Evolutionary conservation across 2,797 vertebrate species (phyloP).

Genomic region (Graptemys geographica): DNA sequence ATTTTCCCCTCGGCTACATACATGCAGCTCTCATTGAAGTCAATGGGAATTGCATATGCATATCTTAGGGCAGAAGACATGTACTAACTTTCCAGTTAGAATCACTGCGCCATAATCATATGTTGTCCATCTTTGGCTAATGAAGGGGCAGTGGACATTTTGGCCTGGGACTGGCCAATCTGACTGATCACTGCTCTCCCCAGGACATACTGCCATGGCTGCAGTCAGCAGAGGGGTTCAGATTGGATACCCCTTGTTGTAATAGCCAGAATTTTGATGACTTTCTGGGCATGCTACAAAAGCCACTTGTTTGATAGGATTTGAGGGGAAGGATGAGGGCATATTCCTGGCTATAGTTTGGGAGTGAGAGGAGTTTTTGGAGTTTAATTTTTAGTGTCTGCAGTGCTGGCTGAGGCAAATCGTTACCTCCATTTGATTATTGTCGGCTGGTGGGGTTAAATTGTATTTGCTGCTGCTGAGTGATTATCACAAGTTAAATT

Average conservation of each 20-base stretch:
- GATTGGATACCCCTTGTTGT: neutral
- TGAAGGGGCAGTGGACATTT: neutral
- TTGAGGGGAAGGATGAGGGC: neutral
- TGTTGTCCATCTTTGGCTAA: neutral
- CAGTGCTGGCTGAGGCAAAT: neutral
- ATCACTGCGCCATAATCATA: neutral
- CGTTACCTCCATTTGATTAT: neutral
- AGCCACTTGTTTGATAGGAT: neutral
- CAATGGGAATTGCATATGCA: neutral
- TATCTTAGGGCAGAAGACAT: neutral
- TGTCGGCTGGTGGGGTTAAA: neutral
- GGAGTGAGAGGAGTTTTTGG: neutral
- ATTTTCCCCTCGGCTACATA: neutral
- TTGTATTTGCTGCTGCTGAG: neutral
- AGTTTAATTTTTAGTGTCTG: neutral
- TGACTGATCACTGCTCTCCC: neutral
- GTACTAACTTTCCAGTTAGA: neutral
- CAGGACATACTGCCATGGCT: no score
- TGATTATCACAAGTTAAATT: neutral
- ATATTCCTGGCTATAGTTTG: neutral
- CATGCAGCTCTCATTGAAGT: neutral
- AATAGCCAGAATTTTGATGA: neutral
- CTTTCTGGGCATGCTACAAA: neutral
- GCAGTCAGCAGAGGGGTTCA: neutral
- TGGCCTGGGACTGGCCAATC: neutral